Evolutionary conservation across 2,113 vertebrate genomes (phyloP).

Genomic region (Gobiocypris rarus): DNA sequence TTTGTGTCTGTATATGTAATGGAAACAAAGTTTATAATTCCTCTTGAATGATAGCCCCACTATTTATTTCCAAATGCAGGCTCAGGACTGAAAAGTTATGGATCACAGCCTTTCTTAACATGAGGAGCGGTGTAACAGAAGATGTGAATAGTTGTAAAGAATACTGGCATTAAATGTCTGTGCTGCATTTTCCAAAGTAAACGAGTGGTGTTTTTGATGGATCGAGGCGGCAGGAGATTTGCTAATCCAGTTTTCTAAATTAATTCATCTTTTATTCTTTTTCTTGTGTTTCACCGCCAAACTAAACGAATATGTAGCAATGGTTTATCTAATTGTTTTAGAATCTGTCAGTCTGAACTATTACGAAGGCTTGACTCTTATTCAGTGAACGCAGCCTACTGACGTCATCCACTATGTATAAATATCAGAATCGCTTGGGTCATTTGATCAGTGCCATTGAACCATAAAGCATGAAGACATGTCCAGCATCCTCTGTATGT

Average conservation of each 20-base stretch:
- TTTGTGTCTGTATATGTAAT: slow-evolving; percentile 46
- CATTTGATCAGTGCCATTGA: not conserved
- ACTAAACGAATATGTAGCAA: slow-evolving; percentile 45
- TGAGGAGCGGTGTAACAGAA: slow-evolving; percentile 45
- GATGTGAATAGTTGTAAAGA: slow-evolving; percentile 51
- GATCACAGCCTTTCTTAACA: slow-evolving; percentile 40
- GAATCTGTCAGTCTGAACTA: slow-evolving; percentile 23
- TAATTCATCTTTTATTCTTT: slow-evolving; percentile 45
- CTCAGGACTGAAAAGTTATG: slow-evolving; percentile 51
- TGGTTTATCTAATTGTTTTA: slow-evolving; percentile 36
- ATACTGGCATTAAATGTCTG: slow-evolving; percentile 51
- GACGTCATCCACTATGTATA: not conserved
- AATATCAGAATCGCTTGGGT: not conserved
- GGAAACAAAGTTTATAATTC: slow-evolving; percentile 51
- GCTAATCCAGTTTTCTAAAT: slow-evolving; percentile 52
- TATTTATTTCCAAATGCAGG: slow-evolving; percentile 51
- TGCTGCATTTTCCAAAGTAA: slow-evolving; percentile 50
- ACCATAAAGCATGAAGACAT: not conserved
- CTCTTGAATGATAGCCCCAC: slow-evolving; percentile 49
- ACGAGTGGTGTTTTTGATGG: slow-evolving; percentile 50
- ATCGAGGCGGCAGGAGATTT: slow-evolving; percentile 47
- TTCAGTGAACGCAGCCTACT: not conserved
- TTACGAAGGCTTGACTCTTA: not conserved
- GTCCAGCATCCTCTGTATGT: slow-evolving; percentile 5
- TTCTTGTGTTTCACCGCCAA: slow-evolving; percentile 46